phyloP scores from a whole-genome alignment of 2,888 invertebrate species.

The Cheilosia variabilis region DNA sequence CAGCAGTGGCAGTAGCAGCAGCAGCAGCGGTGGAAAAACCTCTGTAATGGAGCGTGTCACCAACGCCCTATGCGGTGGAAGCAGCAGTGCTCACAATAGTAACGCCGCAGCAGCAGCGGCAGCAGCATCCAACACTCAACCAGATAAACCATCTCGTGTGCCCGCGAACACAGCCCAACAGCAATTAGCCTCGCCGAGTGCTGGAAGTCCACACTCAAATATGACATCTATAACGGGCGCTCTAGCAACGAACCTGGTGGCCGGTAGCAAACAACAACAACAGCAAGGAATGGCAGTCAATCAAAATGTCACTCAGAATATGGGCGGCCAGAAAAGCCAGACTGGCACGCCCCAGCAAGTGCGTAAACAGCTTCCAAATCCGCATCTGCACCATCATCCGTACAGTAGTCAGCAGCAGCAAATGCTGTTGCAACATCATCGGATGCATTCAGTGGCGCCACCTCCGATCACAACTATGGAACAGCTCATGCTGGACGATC shows the following conservation, averaged over 20 bases:
- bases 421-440: constrained; percentile 78
- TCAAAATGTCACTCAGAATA: constrained; percentile 41
- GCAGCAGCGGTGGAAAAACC: constrained; percentile 85
- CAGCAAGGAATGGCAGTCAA: constrained; percentile 79
- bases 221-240: constrained; percentile 41
- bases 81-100: constrained; percentile 81
- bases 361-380: constrained; percentile 83
- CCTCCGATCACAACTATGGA: constrained; percentile 88
- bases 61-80: constrained; percentile 92
- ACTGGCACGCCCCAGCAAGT: constrained; percentile 82
- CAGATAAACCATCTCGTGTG: constrained; percentile 70
- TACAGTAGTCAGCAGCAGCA: constrained; percentile 77
- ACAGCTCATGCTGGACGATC: constrained; percentile 92
- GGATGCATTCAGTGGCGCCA: constrained; percentile 80
- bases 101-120: constrained; percentile 73
- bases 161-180: constrained; percentile 65
- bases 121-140: constrained; percentile 64
- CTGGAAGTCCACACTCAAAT: constrained; percentile 31
- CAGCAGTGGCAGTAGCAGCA: constrained; percentile 78
- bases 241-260: constrained; percentile 50
- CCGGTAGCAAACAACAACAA: constrained; percentile 78
- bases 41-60: constrained; percentile 95
- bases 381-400: constrained; percentile 82
- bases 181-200: constrained; percentile 60
- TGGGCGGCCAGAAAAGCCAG: constrained; percentile 79